Conservation (phyloP, 2,113 vertebrate genomes). For the Oncorhynchus keta region DNA sequence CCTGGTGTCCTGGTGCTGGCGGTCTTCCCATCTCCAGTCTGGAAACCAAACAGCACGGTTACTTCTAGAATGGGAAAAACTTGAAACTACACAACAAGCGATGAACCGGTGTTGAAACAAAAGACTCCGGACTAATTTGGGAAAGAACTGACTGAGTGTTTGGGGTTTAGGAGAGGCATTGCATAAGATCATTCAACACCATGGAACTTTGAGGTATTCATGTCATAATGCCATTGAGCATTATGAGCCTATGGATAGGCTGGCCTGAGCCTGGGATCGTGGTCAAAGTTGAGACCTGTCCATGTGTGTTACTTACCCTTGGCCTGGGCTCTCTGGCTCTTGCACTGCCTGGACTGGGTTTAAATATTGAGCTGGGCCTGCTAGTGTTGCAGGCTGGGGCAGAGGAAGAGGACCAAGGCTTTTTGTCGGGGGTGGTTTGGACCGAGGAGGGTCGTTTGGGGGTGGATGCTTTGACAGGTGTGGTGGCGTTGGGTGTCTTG, state of each 20-base stretch:
- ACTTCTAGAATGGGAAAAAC: too few relatives aligned
- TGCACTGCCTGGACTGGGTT: constrained; percentile 49
- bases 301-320: constrained; percentile 73
- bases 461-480: constrained; percentile 68
- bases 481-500: constrained; percentile 69
- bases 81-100: too few relatives aligned
- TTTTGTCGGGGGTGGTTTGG: constrained; percentile 75
- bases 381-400: not conserved
- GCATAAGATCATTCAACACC: too few relatives aligned
- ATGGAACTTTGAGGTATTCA: too few relatives aligned
- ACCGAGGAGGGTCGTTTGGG: constrained; percentile 67
- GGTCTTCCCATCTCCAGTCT: constrained; percentile 55
- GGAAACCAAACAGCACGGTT: too few relatives aligned
- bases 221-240: too few relatives aligned
- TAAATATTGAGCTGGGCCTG: constrained; percentile 61
- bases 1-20: constrained; percentile 21
- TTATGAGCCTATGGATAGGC: not conserved
- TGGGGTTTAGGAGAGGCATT: too few relatives aligned
- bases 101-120: too few relatives aligned
- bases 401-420: constrained; percentile 62
- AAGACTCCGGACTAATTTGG: too few relatives aligned
- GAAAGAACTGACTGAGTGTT: too few relatives aligned
- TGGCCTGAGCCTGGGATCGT: not conserved
- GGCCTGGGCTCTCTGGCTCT: constrained; percentile 48
- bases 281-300: not conserved